phyloP scores from a whole-genome alignment of 1,140 invertebrate genomes.

The Drosophila lini region DNA sequence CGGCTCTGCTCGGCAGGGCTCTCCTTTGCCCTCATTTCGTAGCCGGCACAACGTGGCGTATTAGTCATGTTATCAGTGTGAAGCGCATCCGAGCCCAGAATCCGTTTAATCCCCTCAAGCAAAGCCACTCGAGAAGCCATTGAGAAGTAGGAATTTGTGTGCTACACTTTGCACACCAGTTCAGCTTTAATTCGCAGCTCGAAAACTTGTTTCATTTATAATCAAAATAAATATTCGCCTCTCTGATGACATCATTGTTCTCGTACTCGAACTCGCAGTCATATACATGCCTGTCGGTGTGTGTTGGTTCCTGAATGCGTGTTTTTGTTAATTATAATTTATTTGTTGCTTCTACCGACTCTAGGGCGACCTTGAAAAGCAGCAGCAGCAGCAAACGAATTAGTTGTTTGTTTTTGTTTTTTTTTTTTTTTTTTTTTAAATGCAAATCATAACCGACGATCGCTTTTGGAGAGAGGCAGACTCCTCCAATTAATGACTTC shows the following conservation, averaged over 20 bases:
- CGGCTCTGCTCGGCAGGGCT: background rate
- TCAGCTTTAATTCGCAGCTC: constrained; percentile 25
- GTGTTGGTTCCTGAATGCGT: constrained; percentile 34
- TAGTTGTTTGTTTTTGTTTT: constrained; percentile 27
- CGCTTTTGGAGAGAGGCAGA: constrained; percentile 8
- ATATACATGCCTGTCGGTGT: constrained; percentile 13
- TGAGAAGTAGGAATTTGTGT: constrained; percentile 16
- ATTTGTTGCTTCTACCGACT: constrained; percentile 67
- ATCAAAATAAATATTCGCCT: constrained; percentile 56
- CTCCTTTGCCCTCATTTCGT: constrained; percentile 9
- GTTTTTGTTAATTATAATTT: constrained; percentile 77
- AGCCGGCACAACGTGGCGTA: constrained; percentile 61
- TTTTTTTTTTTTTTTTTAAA: constrained; percentile 8
- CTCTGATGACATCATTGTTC: constrained; percentile 76
- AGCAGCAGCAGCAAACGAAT: constrained; percentile 12
- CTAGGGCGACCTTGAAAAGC: constrained; percentile 64
- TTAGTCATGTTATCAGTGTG: constrained; percentile 59
- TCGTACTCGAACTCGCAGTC: constrained; percentile 59
- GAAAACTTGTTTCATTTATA: constrained; percentile 74
- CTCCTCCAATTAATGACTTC: constrained; percentile 28
- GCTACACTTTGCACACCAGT: constrained; percentile 4
- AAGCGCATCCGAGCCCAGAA: constrained; percentile 54
- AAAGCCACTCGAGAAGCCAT: constrained; percentile 28
- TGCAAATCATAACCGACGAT: constrained; percentile 40
- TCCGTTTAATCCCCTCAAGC: constrained; percentile 31